A percentile compares a stretch with the other conserved stretches of the same genome.
phyloP scores from a whole-genome alignment of 2,797 vertebrate genomes.

The Gadopsis marmoratus region DNA sequence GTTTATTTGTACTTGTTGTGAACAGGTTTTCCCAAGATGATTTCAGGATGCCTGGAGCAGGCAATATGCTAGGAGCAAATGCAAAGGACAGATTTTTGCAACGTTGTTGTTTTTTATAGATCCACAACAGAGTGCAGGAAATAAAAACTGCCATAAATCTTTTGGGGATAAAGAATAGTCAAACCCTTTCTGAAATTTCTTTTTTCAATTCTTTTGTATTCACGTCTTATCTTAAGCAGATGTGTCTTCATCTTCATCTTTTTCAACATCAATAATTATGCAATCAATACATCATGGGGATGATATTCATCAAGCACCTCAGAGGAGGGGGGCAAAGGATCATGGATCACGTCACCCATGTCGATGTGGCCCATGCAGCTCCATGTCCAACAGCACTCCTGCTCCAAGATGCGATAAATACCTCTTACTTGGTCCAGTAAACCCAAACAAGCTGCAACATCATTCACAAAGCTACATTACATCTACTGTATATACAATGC shows the following conservation, averaged over 20 bases:
- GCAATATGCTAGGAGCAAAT: conserved; percentile 69
- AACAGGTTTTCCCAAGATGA: conserved; percentile 41
- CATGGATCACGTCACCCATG: conserved; percentile 74
- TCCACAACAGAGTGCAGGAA: conserved; percentile 47
- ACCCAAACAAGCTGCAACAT: conserved; percentile 79
- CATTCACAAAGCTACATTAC: conserved; percentile 85
- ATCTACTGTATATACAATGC: conserved; percentile 81
- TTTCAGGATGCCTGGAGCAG: conserved; percentile 58
- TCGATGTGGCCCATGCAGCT: conserved; percentile 74
- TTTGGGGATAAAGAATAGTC: conserved; percentile 47
- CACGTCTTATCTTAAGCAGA: conserved; percentile 45
- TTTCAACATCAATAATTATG: conserved; percentile 64
- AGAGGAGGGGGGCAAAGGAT: conserved; percentile 42
- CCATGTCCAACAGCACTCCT: conserved; percentile 56
- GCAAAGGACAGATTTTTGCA: conserved; percentile 62
- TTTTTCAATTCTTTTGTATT: conserved; percentile 38
- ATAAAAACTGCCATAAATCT: conserved; percentile 32
- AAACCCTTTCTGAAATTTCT: conserved; percentile 42
- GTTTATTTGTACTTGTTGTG: conserved; percentile 42
- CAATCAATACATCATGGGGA: conserved; percentile 63
- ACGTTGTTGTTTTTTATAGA: conserved; percentile 31
- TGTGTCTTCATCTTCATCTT: conserved; percentile 15
- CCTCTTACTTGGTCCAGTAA: conserved; percentile 63
- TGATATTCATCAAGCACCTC: conserved; percentile 40
- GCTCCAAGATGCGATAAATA: conserved; percentile 51